A percentile compares a stretch with the other conserved stretches of the same genome.
Conservation (phyloP, 2,888 invertebrate species). For the Pyrrhosoma nymphula region DNA sequence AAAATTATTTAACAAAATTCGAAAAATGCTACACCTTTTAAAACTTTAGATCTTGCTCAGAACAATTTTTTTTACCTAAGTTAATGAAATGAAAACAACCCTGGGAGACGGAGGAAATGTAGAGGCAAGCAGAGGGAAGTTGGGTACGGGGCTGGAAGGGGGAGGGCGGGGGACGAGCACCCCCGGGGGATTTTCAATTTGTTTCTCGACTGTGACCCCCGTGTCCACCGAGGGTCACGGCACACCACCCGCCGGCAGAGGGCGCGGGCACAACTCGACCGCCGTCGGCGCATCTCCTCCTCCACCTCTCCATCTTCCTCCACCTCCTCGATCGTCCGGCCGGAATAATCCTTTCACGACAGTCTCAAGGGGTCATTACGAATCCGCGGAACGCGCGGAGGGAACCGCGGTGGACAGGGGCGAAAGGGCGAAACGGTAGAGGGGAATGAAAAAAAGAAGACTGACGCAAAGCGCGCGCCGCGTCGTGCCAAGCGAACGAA, state of each 20-base stretch:
- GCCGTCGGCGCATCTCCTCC: neutral
- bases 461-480: neutral
- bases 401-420: neutral
- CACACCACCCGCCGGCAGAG: neutral
- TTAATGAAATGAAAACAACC: no score
- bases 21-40: no score
- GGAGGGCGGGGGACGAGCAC: neutral
- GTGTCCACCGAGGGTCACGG: neutral
- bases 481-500: neutral
- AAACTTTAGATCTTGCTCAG: no score
- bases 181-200: neutral
- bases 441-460: neutral
- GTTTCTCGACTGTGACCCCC: neutral
- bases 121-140: neutral
- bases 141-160: neutral
- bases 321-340: neutral
- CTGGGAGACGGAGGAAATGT: neutral
- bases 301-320: neutral
- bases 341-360: conserved; percentile 5
- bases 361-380: neutral
- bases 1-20: no score
- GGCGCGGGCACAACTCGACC: neutral
- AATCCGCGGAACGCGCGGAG: neutral
- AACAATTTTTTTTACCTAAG: no score
- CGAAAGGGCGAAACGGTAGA: neutral